Conservation (phyloP, 2,797 vertebrate genomes). For the Brachymystax lenok region DNA sequence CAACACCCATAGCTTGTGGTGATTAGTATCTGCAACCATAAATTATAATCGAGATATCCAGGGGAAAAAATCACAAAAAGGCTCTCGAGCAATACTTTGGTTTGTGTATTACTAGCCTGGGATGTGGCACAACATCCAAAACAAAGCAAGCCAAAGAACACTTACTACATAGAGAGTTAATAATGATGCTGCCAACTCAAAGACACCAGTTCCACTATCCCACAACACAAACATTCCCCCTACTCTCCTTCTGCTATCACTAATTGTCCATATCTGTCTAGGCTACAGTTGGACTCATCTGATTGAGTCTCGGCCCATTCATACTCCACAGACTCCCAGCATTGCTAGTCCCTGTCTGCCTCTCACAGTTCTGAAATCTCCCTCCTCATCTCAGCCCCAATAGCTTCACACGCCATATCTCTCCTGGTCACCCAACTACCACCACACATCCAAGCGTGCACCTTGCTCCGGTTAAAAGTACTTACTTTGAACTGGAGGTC, state of each 20-base stretch:
- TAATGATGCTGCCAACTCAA: conserved; percentile 8
- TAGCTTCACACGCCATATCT: neutral
- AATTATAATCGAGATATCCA: neutral
- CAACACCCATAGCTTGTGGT: neutral
- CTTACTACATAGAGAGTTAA: neutral
- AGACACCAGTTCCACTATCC: conserved; percentile 4
- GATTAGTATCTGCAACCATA: neutral
- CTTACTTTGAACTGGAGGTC: conserved; percentile 77
- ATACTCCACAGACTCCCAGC: neutral
- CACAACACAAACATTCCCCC: conserved; percentile 22
- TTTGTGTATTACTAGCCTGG: neutral
- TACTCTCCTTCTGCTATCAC: neutral
- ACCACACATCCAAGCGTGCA: conserved; percentile 10
- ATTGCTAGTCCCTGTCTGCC: conserved; percentile 7
- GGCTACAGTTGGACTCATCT: neutral
- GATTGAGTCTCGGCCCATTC: neutral
- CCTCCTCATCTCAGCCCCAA: conserved; percentile 2
- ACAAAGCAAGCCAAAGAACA: neutral
- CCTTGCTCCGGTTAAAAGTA: conserved; percentile 35
- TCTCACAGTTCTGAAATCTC: conserved; percentile 30
- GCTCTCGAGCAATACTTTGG: conserved; percentile 26
- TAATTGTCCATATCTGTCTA: neutral
- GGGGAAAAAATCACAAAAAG: conserved; percentile 14
- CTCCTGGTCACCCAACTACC: neutral
- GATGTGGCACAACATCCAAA: conserved; percentile 14